Percentiles rank a stretch among this genome's conserved stretches.
phyloP scores from a whole-genome alignment of 2,113 vertebrate species.

The Eublepharis macularius region DNA sequence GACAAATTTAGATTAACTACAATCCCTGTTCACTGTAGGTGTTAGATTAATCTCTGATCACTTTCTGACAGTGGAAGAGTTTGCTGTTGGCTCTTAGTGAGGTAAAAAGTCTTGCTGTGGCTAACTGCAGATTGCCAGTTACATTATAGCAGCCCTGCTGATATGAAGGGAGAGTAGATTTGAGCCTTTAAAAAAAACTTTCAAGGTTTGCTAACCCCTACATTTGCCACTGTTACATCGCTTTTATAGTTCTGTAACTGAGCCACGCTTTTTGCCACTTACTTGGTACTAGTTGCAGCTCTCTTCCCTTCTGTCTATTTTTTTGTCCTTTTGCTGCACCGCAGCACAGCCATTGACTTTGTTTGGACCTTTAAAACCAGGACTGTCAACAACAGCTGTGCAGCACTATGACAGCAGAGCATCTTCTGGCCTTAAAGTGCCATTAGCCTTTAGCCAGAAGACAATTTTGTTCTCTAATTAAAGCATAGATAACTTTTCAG shows the following conservation, averaged over 20 bases:
- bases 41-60: background rate
- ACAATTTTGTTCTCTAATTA: too few relatives aligned
- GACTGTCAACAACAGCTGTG: background rate
- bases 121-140: too few relatives aligned
- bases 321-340: background rate
- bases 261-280: too few relatives aligned
- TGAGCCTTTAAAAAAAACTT: too few relatives aligned
- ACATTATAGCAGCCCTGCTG: too few relatives aligned
- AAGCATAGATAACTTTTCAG: too few relatives aligned
- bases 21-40: slow-evolving; percentile 38
- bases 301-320: background rate
- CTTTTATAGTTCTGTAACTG: too few relatives aligned
- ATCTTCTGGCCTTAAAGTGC: background rate
- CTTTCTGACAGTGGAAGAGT: background rate
- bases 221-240: too few relatives aligned
- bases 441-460: background rate
- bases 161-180: too few relatives aligned
- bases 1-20: slow-evolving; percentile 42
- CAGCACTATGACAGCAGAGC: background rate
- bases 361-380: background rate
- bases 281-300: background rate
- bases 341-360: background rate
- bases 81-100: background rate
- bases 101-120: too few relatives aligned
- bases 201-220: too few relatives aligned